Evolutionary conservation across 2,797 vertebrate species (phyloP).

Genomic region (Scarus forsteni): DNA sequence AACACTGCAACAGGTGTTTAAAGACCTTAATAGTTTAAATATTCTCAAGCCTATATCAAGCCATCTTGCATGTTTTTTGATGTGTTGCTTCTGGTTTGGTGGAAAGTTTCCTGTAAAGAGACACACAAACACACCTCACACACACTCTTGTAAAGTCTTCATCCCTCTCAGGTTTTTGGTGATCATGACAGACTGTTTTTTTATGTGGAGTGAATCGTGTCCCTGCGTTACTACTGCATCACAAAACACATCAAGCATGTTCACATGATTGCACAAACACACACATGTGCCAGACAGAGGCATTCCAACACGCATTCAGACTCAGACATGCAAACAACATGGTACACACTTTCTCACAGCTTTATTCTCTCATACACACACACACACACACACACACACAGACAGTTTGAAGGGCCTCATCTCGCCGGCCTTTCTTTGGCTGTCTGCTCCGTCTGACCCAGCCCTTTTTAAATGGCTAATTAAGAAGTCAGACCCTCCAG

Average conservation of each 20-base stretch:
- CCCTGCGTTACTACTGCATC: not conserved
- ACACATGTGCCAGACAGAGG: conserved; percentile 43
- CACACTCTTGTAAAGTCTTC: too few species aligned
- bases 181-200: not conserved
- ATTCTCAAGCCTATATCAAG: too few species aligned
- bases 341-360: conserved; percentile 70
- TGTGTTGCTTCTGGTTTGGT: too few species aligned
- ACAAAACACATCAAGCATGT: conserved; percentile 7
- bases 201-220: not conserved
- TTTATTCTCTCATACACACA: conserved; percentile 63
- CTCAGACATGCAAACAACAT: conserved; percentile 74
- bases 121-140: too few species aligned
- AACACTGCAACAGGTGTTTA: too few species aligned
- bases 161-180: conserved; percentile 1
- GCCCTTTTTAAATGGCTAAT: conserved; percentile 81
- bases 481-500: conserved; percentile 84
- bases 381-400: conserved; percentile 70
- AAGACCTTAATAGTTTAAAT: too few species aligned
- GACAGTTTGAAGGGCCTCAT: conserved; percentile 84
- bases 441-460: conserved; percentile 82
- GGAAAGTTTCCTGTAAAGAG: too few species aligned
- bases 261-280: conserved; percentile 25
- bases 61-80: too few species aligned
- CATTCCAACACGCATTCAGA: conserved; percentile 57
- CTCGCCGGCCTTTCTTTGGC: conserved; percentile 80